A percentile compares a stretch with the other conserved stretches of the same genome.
Conservation (phyloP, 2,113 vertebrate genomes). For the Trichomycterus rosablanca region DNA sequence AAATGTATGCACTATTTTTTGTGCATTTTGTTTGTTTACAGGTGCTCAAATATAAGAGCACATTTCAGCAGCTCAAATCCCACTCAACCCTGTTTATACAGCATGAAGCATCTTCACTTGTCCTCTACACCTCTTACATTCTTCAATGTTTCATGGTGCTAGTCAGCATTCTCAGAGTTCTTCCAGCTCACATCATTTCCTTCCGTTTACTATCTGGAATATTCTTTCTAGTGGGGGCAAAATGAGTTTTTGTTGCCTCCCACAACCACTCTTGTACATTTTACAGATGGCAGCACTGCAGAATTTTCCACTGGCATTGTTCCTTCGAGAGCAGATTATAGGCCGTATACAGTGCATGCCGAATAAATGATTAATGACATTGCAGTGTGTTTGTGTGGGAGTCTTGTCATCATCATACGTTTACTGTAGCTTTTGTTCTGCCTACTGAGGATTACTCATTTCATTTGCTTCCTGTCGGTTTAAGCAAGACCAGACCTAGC, state of each 20-base stretch:
- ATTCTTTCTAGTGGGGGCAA: conserved; percentile 24
- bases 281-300: conserved; percentile 17
- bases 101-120: no score
- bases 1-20: no score
- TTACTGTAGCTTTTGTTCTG: conserved; percentile 4
- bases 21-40: no score
- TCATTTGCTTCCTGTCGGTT: no score
- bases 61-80: no score
- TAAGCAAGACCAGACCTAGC: no score
- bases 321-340: conserved; percentile 41
- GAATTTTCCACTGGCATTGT: conserved; percentile 16
- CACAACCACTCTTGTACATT: conserved; percentile 25
- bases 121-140: no score
- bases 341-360: conserved; percentile 29
- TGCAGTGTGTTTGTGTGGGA: conserved; percentile 25
- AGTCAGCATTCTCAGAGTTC: no score
- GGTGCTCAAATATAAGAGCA: no score
- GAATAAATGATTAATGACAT: conserved; percentile 48
- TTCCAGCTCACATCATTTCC: not conserved
- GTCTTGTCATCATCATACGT: not conserved
- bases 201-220: conserved; percentile 2
- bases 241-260: conserved; percentile 42
- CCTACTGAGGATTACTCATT: not conserved
- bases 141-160: no score
- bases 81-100: no score